phyloP scores from a whole-genome alignment of 2,888 invertebrate species.

The Leptinotarsa haldemani region DNA sequence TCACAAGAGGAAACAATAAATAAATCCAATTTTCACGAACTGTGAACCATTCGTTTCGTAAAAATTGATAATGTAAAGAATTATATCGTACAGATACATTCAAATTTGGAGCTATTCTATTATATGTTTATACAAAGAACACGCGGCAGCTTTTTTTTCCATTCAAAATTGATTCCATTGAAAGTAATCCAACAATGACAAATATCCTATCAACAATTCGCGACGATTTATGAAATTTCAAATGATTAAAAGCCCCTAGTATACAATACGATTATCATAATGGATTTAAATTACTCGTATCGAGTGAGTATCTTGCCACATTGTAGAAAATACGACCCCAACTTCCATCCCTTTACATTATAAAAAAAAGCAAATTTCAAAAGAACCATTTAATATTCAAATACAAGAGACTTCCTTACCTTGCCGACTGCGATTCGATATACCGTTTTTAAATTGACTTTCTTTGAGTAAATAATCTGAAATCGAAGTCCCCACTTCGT shows the following conservation, averaged over 20 bases:
- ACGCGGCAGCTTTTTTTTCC: background rate
- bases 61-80: background rate
- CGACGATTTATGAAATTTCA: background rate
- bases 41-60: background rate
- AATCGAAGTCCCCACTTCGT: slow-evolving; percentile 24
- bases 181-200: background rate
- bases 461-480: slow-evolving; percentile 34
- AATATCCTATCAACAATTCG: background rate
- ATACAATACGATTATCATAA: background rate
- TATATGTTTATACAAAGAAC: background rate
- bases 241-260: background rate
- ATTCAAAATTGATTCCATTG: background rate
- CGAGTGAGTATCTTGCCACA: background rate
- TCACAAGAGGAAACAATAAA: too few species aligned
- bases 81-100: background rate
- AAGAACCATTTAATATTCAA: slow-evolving; percentile 28
- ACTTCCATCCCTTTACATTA: slow-evolving; percentile 16
- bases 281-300: background rate
- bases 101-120: background rate
- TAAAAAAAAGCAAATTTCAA: slow-evolving; percentile 23
- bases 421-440: slow-evolving; percentile 26
- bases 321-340: background rate
- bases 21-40: too few species aligned
- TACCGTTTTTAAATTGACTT: slow-evolving; percentile 31
- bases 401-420: slow-evolving; percentile 19